Percentiles rank a stretch among this genome's conserved stretches.
Evolutionary conservation across 1,140 invertebrate genomes (phyloP).

Genomic region (Cyclina sinensis): DNA sequence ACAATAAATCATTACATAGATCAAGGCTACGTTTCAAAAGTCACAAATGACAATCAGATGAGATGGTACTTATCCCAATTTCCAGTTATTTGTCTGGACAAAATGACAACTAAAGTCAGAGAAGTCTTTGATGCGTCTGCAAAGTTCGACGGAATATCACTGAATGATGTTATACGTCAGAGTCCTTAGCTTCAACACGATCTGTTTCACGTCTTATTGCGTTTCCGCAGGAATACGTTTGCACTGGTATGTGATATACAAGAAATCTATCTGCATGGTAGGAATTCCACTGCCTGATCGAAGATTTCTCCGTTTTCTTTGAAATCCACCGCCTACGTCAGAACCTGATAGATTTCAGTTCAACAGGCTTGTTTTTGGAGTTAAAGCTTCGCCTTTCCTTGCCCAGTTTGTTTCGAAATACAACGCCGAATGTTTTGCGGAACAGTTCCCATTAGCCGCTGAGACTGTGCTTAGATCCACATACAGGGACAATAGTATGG

Average conservation of each 20-base stretch:
- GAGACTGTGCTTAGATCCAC: conserved; percentile 28
- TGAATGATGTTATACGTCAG: conserved; percentile 67
- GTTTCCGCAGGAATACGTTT: conserved; percentile 71
- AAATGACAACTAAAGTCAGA: conserved; percentile 58
- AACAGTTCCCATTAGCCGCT: not conserved
- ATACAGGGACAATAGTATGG: conserved; percentile 44
- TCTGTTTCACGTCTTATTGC: conserved; percentile 71
- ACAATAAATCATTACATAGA: no score
- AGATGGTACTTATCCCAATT: conserved; percentile 69
- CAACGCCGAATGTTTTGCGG: not conserved
- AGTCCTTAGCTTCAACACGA: conserved; percentile 82
- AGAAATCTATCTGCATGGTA: conserved; percentile 67
- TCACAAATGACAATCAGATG: no score
- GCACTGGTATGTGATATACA: conserved; percentile 67
- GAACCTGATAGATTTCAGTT: conserved; percentile 44
- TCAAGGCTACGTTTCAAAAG: no score
- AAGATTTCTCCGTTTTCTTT: conserved; percentile 60
- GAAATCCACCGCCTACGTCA: not conserved
- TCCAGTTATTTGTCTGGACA: conserved; percentile 53
- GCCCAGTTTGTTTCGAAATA: conserved; percentile 37
- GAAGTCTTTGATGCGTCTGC: conserved; percentile 64
- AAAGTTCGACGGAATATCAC: not conserved
- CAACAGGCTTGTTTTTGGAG: conserved; percentile 58
- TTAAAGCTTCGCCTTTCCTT: conserved; percentile 53
- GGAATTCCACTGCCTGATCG: conserved; percentile 33